These are phyloP conservation scores for Anser brachyrhynchus DNA, from an alignment of 2,113 vertebrate genomes.

Conservation along the genomic window DNA sequence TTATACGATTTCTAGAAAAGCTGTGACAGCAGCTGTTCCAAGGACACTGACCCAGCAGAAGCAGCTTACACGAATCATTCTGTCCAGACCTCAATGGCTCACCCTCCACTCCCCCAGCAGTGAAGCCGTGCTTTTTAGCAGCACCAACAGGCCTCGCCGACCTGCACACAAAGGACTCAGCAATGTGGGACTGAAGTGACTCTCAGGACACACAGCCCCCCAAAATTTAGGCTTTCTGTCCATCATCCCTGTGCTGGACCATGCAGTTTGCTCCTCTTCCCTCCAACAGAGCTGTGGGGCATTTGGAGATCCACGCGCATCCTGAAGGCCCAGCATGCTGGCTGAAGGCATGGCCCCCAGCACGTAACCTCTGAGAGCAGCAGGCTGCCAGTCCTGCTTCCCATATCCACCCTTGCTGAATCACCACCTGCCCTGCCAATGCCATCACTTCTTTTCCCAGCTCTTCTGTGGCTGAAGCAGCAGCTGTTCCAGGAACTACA, in stretches of 20 bases:
- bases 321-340: not conserved
- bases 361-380: not conserved
- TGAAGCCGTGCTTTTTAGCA: not conserved
- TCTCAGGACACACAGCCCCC: not conserved
- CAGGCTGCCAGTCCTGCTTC: not conserved
- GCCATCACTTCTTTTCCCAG: not conserved
- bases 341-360: not conserved
- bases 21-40: not conserved
- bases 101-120: not conserved
- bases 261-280: not conserved
- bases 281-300: not conserved
- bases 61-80: not conserved
- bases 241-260: not conserved
- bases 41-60: not conserved
- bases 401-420: not conserved
- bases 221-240: too few species aligned
- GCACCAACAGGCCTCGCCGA: not conserved
- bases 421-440: not conserved
- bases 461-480: not conserved
- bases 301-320: not conserved
- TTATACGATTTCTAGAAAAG: not conserved
- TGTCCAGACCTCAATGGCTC: not conserved
- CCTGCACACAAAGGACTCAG: not conserved
- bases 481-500: not conserved
- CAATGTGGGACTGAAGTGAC: not conserved